Conservation (phyloP, 2,888 invertebrate genomes). For the Ennomos fuscantarius region DNA sequence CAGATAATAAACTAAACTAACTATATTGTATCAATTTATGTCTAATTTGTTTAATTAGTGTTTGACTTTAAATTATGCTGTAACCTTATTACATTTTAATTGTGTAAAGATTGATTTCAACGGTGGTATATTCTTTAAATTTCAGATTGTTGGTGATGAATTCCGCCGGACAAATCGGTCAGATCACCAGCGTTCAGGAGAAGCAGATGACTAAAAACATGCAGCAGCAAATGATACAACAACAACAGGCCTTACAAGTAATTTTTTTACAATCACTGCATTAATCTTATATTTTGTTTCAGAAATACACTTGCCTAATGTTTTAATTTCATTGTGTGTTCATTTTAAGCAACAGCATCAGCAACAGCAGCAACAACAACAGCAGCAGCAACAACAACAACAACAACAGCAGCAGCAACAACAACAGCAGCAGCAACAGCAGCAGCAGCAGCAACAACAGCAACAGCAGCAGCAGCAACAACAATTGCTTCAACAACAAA, state of each 20-base stretch:
- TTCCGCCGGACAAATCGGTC: constrained; percentile 82
- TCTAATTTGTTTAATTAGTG: too few species aligned
- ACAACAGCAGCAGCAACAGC: constrained; percentile 47
- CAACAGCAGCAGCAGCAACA: constrained; percentile 69
- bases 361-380: constrained; percentile 32
- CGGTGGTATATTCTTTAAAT: too few species aligned
- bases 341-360: constrained; percentile 42
- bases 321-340: too few species aligned
- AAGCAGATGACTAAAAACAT: constrained; percentile 84
- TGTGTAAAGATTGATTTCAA: too few species aligned
- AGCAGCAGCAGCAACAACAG: constrained; percentile 60
- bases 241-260: constrained; percentile 70
- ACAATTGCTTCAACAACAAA: constrained; percentile 46
- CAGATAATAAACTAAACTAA: too few species aligned
- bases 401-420: constrained; percentile 22
- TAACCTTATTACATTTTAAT: too few species aligned
- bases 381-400: constrained; percentile 42
- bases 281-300: constrained; percentile 20
- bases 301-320: neutral
- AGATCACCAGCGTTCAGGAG: constrained; percentile 78
- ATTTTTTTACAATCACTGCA: constrained; percentile 10
- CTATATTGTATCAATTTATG: too few species aligned
- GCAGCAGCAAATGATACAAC: constrained; percentile 72
- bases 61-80: constrained; percentile 1
- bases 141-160: constrained; percentile 85